These are phyloP conservation scores for Mycetomoellerius zeteki DNA, from an alignment of 1,140 invertebrate genomes.

Conservation along the genomic window DNA sequence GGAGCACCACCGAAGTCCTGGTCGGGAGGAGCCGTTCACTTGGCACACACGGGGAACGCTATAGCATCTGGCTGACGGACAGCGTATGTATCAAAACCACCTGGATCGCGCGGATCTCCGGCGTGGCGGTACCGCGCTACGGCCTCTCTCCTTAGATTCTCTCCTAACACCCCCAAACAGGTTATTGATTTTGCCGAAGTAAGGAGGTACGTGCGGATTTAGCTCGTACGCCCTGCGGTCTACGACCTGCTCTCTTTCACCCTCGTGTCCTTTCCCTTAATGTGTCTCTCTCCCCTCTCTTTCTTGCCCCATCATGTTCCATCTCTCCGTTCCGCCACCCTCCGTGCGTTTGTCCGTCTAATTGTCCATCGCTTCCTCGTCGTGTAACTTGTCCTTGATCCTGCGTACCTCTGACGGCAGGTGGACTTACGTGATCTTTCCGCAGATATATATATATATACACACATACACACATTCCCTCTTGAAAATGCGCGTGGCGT, in stretches of 20 bases:
- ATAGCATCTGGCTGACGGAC: slow-evolving; percentile 63
- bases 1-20: slow-evolving; percentile 20
- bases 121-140: slow-evolving; percentile 75
- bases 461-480: background rate
- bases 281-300: slow-evolving; percentile 45
- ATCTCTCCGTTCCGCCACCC: slow-evolving; percentile 32
- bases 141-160: slow-evolving; percentile 82
- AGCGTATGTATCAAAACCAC: slow-evolving; percentile 69
- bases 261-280: slow-evolving; percentile 23
- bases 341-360: slow-evolving; percentile 31
- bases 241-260: slow-evolving; percentile 74
- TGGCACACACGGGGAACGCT: slow-evolving; percentile 38
- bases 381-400: slow-evolving; percentile 60
- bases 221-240: slow-evolving; percentile 81
- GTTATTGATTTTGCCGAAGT: slow-evolving; percentile 85
- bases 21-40: slow-evolving; percentile 49
- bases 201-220: slow-evolving; percentile 80
- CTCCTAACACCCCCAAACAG: slow-evolving; percentile 83
- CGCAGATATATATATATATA: background rate
- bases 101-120: slow-evolving; percentile 59
- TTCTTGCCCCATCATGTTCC: slow-evolving; percentile 42
- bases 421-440: slow-evolving; percentile 38
- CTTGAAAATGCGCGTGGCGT: slow-evolving; percentile 32
- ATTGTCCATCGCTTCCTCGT: slow-evolving; percentile 3
- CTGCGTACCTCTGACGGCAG: slow-evolving; percentile 38